Evolutionary conservation across 2,113 vertebrate species (phyloP), one percentile per base, ranked within the genome.

Genomic region (Megaleporinus macrocephalus): DNA sequence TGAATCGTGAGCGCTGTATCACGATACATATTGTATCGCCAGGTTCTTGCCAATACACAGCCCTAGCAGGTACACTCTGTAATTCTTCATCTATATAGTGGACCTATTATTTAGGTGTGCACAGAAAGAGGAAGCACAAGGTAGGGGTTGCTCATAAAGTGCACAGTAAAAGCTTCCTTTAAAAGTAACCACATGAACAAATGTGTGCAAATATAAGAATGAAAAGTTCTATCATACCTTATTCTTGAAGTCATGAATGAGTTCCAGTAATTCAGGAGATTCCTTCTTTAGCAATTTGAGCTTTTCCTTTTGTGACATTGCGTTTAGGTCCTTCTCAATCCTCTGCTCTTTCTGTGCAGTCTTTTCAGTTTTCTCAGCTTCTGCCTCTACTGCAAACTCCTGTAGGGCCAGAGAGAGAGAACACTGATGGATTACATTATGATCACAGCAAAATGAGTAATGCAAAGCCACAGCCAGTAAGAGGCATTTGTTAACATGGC

Each of bases 231-330:
- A 5, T 30, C 44, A 63, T 72, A 95, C 95, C 91, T 98, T 99
- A 61, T 93, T 88, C 86, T 98, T 96, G 36, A 99, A 96, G 89
- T 99, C 98, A 72, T 95, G 94, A 26, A 98, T 95, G 47, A 99
- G 94, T 72, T 99, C 97, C 85, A 98, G 88, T 70, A 99, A 92
- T 88, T 99, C 98, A 0, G 98, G 98, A 0, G 98, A 97, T 76
- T 99, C 98, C 68, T 97, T 96, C 89, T 95, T 97, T 83, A 99
- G 83, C 55, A 99, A 93, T 81, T 97, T 98, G 85, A 99, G 91
- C 87, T 97, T 96, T 85, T 98, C 95, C 73, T 98, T 98, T 59
- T 92, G 93, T 0, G 97, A 95, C 91, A 99, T 94, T 47, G 95
- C 91, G 5, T 96, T 89, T 82, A 99, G 89, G 73, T 99, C 96